Conservation (phyloP, 1,140 invertebrate species). For the Doryteuthis pealeii region DNA sequence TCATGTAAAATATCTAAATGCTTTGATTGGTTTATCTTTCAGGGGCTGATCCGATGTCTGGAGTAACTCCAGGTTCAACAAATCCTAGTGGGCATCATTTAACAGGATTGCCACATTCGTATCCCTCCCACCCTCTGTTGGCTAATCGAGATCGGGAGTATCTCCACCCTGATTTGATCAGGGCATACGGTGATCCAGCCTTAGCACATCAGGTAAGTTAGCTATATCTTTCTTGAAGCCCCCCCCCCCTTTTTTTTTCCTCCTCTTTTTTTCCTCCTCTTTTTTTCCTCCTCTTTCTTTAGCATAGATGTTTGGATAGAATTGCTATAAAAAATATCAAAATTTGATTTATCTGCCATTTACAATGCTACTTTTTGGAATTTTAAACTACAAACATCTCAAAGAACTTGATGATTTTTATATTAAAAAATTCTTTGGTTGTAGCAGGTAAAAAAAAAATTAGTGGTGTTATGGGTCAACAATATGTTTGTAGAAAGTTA, state of each 20-base stretch:
- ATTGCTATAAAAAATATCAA: too few species aligned
- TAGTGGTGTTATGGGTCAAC: too few species aligned
- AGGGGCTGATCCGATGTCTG: conserved; percentile 49
- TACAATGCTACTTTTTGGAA: too few species aligned
- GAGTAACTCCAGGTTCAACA: conserved; percentile 25
- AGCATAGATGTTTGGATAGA: too few species aligned
- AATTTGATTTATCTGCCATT: too few species aligned
- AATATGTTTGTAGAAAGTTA: too few species aligned
- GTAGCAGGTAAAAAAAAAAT: too few species aligned
- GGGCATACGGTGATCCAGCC: conserved; percentile 77
- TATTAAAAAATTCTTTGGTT: too few species aligned
- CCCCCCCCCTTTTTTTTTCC: background rate
- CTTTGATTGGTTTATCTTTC: background rate
- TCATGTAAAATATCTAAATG: too few species aligned
- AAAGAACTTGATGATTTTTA: too few species aligned
- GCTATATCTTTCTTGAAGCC: conserved; percentile 7
- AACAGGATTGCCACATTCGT: conserved; percentile 61
- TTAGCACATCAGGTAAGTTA: conserved; percentile 72
- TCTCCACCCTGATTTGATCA: conserved; percentile 70
- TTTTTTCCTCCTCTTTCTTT: too few species aligned
- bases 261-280: background rate
- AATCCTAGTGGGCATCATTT: conserved; percentile 27
- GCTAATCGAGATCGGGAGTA: conserved; percentile 50
- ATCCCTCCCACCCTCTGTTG: conserved; percentile 34
- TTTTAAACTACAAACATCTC: too few species aligned